phyloP scores from a whole-genome alignment of 92 coral and sea anemone species.

The Epizoanthus rinbou region DNA sequence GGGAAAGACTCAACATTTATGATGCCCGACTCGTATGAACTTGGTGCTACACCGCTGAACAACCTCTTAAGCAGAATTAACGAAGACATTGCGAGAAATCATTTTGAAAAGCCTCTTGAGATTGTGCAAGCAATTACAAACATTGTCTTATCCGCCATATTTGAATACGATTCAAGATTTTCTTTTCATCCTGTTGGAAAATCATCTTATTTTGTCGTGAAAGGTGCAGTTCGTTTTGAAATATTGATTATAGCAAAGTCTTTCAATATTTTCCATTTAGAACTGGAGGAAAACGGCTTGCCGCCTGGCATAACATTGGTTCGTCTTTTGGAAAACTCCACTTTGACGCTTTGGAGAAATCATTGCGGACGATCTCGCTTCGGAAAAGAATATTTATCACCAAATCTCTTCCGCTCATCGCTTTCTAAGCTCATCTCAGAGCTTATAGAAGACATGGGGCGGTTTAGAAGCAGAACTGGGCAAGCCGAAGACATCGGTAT shows the following conservation, averaged over 20 bases:
- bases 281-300: constrained; percentile 34
- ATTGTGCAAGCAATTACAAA: constrained; percentile 50
- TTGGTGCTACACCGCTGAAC: constrained; percentile 8
- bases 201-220: constrained; percentile 56
- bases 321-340: constrained; percentile 1
- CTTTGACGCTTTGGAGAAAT: constrained; percentile 46
- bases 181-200: constrained; percentile 54
- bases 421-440: constrained; percentile 50
- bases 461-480: constrained; percentile 26
- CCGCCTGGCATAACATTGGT: constrained; percentile 48
- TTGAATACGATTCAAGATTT: constrained; percentile 57
- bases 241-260: constrained; percentile 41
- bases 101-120: constrained; percentile 1
- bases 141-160: constrained; percentile 59
- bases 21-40: neutral
- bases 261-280: constrained; percentile 39
- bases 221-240: constrained; percentile 55
- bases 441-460: constrained; percentile 38
- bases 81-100: constrained; percentile 20
- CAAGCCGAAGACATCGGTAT: constrained; percentile 34
- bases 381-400: constrained; percentile 62
- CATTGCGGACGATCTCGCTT: constrained; percentile 37
- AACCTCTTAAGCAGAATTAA: constrained; percentile 33
- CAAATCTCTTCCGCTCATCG: constrained; percentile 50
- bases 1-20: neutral